A percentile compares a stretch with the other conserved stretches of the same genome.
phyloP scores from a whole-genome alignment of 2,888 invertebrate species.

The Tipula unca region DNA sequence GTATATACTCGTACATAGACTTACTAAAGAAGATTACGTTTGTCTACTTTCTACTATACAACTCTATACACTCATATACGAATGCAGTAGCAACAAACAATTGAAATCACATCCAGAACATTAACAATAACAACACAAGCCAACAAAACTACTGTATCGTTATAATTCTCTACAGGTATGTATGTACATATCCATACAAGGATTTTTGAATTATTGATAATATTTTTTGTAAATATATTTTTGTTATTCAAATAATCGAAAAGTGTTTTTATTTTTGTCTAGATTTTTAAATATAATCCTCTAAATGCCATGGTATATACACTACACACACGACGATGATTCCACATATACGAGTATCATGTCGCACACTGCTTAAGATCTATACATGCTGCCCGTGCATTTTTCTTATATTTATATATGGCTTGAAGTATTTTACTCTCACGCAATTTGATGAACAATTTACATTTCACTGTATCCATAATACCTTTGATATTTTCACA shows the following conservation, averaged over 20 bases:
- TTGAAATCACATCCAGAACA: not conserved
- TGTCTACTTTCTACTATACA: not conserved
- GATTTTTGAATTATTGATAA: not conserved
- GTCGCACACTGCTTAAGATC: not conserved
- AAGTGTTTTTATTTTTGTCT: not conserved
- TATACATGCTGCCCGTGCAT: not conserved
- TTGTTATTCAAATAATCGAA: not conserved
- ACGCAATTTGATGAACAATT: not conserved
- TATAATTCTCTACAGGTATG: not conserved
- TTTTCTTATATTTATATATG: not conserved
- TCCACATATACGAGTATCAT: not conserved
- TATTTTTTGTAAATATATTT: not conserved
- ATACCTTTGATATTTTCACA: not conserved
- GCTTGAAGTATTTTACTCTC: not conserved
- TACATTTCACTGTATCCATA: not conserved
- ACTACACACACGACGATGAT: not conserved
- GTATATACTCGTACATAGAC: no score
- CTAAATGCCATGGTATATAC: not conserved
- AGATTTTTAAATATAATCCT: not conserved
- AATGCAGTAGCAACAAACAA: not conserved
- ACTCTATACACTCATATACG: not conserved
- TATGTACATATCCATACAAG: no score
- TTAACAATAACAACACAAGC: not conserved
- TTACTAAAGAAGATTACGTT: slow-evolving; percentile 8
- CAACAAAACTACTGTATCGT: not conserved